Conservation (phyloP, 2,113 vertebrate species). For the Lamprologus sp. region DNA sequence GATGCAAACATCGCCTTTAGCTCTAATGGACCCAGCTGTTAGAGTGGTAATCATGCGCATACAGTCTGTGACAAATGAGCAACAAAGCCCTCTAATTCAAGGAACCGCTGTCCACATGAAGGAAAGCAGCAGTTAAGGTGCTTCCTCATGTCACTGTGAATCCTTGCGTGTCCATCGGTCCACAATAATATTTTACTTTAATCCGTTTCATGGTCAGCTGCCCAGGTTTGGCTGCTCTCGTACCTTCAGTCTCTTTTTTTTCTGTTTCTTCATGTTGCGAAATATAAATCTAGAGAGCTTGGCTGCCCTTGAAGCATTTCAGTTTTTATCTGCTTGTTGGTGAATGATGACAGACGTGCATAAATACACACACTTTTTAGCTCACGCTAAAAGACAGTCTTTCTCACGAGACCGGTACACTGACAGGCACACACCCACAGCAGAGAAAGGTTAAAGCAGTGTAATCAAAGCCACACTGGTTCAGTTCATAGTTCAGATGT, state of each 20-base stretch:
- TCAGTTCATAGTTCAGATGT: conserved; percentile 26
- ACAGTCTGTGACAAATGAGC: background rate
- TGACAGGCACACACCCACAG: background rate
- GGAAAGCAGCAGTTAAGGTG: background rate
- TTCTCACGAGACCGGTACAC: background rate
- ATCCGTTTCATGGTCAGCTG: background rate
- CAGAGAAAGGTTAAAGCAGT: background rate
- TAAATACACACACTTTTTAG: background rate
- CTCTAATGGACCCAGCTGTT: conserved; percentile 19
- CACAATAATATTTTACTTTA: background rate
- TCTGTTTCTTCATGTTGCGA: background rate
- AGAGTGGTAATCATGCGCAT: background rate
- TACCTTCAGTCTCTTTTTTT: background rate
- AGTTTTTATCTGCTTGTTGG: background rate
- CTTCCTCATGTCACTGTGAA: background rate
- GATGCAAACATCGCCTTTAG: background rate
- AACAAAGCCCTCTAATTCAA: background rate
- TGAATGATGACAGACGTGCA: background rate
- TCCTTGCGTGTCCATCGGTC: background rate
- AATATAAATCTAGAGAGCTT: background rate
- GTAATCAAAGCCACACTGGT: conserved; percentile 45
- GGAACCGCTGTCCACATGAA: background rate
- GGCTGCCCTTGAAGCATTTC: background rate
- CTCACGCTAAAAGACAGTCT: background rate
- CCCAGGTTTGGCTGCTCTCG: background rate